Evolutionary conservation across 2,797 vertebrate species (phyloP), one percentile per base, ranked within the genome.

Genomic region (Coreius guichenoti): DNA sequence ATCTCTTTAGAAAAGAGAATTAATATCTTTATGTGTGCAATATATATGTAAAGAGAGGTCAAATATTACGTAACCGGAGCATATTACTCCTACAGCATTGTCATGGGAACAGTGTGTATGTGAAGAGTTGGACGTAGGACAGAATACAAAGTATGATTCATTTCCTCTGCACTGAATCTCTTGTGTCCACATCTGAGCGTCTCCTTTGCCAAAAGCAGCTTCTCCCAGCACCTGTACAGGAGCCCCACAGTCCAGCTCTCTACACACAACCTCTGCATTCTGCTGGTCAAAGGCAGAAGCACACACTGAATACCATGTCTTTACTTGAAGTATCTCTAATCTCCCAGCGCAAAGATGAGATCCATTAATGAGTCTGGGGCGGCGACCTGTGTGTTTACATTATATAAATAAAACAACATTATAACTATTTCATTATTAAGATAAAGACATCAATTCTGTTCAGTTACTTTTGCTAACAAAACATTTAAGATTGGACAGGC

Each of bases 261-360:
- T 89, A 73, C 94, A 95, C 75, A 95, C 45, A 65, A 95, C 94
- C 21, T 56, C 87, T 75, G 95, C 94, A 36, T 93, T 75, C 90
- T 91, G 90, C 80, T 93, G 91, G 80, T 95, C 89, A 72, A 92
- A 90, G 33, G 91, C 88, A 19, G 92, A 91, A n/a, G 93, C 93
- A 84, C 95, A 96, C 56, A 96, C 80, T 0, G 88, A 74, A 1
- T 86, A 82, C 95, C 94, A 95, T 0, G 2, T 75, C 36, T 91
- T 85, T 19, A 84, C 82, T 47, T 93, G 80, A 51, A 91, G 51
- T 9, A 89, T 56, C 81, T 90, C 88, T 49, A 89, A 61, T 72
- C 87, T 90, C 31, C 84, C 87, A 83, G 87, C n/a, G 7, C 84
- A 86, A 5, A 7, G 13, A 43, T 76, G 74, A 51, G 74, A 21